Base-by-base conservation (phyloP, 2,113 vertebrate species). In the Cyanoliseus patagonus region DNA sequence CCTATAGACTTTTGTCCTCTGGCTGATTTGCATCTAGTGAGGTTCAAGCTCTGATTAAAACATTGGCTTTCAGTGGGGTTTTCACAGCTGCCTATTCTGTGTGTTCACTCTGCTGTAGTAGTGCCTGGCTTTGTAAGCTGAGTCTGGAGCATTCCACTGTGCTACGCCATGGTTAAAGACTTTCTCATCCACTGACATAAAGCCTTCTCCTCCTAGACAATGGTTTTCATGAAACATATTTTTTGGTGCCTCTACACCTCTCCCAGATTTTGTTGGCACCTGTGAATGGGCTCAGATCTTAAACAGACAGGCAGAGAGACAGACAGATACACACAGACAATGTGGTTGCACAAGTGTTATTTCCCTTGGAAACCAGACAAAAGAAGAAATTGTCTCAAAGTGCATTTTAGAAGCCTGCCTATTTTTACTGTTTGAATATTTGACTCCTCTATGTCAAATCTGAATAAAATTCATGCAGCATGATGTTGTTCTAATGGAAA, bases 301-400 rank as follows among this genome's bases (percentile, higher is more conserved):
- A 51, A 68, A 55, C 17, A 80, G 51, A 14, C 1, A 1, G 52
- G 14, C 31, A 70, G 55, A 74, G 42, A 66, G 41, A 41, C 72
- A 83, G 44, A 69, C 18, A 9, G 4, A 63, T 52, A 46, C 14
- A 49, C 24, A 25, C 18, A 73, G 51, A 41, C 59, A 74, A 6
- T 59, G 61, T 42, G 33, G 37, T 88, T 94, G 86, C 83, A 84
- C 61, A 78, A 91, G 55, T 51, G 55, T 86, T 70, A 64, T 72
- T 94, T 96, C 73, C 72, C 93, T 86, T 94, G 64, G 83, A 92
- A 88, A 88, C 25, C 42, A 88, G 86, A 94, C 69, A 91, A 55
- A 91, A 88, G 61, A 72, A 90, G 52, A 79, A 94, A 96, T 62
- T 41, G 46, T 67, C 91, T 92, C 83, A 61, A 94, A 92, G 28